Evolutionary conservation across 2,888 invertebrate species (phyloP), one percentile per base, ranked within the genome.

Genomic region (Sphaerophoria rueppellii): DNA sequence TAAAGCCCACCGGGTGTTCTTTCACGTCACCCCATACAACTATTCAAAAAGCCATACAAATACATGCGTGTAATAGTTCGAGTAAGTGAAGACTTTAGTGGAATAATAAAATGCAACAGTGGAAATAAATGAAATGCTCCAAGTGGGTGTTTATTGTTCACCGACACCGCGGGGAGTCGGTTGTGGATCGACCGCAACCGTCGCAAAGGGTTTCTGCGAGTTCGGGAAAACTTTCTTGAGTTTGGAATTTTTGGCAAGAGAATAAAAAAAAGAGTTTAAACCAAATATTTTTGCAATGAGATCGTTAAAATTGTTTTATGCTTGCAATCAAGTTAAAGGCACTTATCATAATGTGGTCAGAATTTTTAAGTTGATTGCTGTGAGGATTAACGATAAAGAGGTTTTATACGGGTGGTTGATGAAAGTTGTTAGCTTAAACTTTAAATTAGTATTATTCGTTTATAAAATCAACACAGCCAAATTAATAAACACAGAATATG

Each of bases 131-230:
- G 16, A 67, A 73, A 74, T 65, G n/a, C 78, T 46, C 54, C 61
- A 73, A 37, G 67, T 37, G 73, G 73, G 74, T 80, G 80, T 80
- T 80, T 74, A 80, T 80, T 80, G 69, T 74, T 80, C 37, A 12
- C n/a, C 7, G 12, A 14, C 12, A 11, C n/a, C n/a, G 3, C 11
- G 14, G 46, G 12, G 4, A 9, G 43, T 12, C 9, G 9, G 12
- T 7, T 5, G 43, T 9, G 43, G 12, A 43, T 9, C 11, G 43
- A 9, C 9, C 9, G 40, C 7, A 40, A 40, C 7, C 4, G 6
- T 40, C 3, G 6, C 2, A n/a, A 24, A 50, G 14, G 9, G 12
- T 43, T 54, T 54, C 40, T 40, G 67, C 52, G 67, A 67, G 35
- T 24, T 54, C 9, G 24, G 54, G 32, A n/a, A 40, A 67, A 52